Percentiles rank a stretch among this genome's conserved stretches.
phyloP scores from a whole-genome alignment of 2,888 invertebrate genomes.

The Caenorhabditis sp. region DNA sequence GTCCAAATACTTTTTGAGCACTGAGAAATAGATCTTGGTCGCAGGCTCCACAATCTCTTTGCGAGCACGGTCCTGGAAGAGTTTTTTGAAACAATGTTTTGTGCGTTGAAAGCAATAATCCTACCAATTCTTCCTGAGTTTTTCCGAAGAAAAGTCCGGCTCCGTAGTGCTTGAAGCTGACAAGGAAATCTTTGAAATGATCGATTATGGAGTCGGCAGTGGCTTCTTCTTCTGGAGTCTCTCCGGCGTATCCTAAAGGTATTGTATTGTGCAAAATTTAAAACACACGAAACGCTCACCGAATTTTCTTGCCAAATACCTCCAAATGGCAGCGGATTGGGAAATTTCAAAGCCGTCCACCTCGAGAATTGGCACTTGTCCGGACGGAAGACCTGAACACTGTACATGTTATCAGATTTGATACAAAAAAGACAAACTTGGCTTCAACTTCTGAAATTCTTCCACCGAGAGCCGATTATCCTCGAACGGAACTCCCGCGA shows the following conservation, averaged over 20 bases:
- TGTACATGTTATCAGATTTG: background rate
- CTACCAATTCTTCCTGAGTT: constrained; percentile 5
- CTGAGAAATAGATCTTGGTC: background rate
- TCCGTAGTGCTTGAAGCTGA: constrained; percentile 4
- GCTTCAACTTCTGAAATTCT: constrained; percentile 25
- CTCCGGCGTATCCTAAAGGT: no score
- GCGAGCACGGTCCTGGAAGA: constrained; percentile 3
- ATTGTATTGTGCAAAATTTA: no score
- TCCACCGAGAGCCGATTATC: constrained; percentile 8
- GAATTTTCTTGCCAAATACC: constrained; percentile 25
- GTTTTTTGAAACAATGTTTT: background rate
- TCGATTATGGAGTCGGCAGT: constrained; percentile 23
- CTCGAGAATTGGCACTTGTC: constrained; percentile 20
- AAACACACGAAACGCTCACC: constrained; percentile 5
- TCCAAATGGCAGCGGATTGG: constrained; percentile 27
- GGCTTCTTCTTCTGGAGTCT: constrained; percentile 23
- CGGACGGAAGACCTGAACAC: background rate
- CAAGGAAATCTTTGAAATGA: constrained; percentile 28
- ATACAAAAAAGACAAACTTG: background rate
- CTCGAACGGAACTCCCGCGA: constrained; percentile 12
- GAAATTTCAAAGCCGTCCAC: constrained; percentile 17
- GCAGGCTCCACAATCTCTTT: constrained; percentile 21
- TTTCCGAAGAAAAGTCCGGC: background rate
- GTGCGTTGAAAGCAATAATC: background rate
- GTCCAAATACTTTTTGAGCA: constrained; percentile 16